Evolutionary conservation across 2,888 invertebrate species (phyloP).

Genomic region (Eristalis pertinax): DNA sequence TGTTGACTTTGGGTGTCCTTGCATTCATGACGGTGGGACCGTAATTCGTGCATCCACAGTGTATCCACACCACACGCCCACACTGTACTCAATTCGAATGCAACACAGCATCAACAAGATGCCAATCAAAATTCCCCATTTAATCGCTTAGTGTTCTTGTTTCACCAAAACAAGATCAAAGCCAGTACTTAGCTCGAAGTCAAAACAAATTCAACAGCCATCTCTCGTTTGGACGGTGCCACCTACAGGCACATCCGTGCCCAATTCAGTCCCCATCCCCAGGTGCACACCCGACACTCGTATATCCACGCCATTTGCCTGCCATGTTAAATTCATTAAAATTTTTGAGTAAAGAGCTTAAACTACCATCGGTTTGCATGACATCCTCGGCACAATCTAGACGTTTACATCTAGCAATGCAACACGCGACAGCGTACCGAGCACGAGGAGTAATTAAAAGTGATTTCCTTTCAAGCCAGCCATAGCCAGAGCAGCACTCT

Average conservation of each 20-base stretch:
- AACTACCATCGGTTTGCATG: constrained; percentile 58
- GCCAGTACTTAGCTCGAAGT: constrained; percentile 20
- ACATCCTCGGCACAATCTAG: constrained; percentile 22
- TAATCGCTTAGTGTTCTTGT: constrained; percentile 39
- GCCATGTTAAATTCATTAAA: constrained; percentile 57
- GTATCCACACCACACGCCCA: neutral
- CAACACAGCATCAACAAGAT: constrained; percentile 5
- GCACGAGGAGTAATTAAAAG: constrained; percentile 63
- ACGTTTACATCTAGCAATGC: constrained; percentile 44
- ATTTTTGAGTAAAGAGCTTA: constrained; percentile 64
- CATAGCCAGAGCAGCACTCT: neutral
- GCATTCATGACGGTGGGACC: neutral
- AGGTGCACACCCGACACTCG: constrained; percentile 3
- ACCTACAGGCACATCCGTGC: constrained; percentile 2
- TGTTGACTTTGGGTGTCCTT: neutral
- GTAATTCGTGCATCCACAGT: neutral
- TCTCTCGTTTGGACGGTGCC: neutral
- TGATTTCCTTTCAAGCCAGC: constrained; percentile 57
- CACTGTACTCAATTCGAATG: neutral
- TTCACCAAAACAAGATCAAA: constrained; percentile 16
- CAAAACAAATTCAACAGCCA: constrained; percentile 47
- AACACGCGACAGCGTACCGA: neutral
- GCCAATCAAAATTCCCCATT: constrained; percentile 27
- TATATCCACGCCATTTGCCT: constrained; percentile 21
- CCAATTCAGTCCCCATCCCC: constrained; percentile 14